Conservation (phyloP, 1,140 invertebrate species). For the Ditylenchus dipsaci region DNA sequence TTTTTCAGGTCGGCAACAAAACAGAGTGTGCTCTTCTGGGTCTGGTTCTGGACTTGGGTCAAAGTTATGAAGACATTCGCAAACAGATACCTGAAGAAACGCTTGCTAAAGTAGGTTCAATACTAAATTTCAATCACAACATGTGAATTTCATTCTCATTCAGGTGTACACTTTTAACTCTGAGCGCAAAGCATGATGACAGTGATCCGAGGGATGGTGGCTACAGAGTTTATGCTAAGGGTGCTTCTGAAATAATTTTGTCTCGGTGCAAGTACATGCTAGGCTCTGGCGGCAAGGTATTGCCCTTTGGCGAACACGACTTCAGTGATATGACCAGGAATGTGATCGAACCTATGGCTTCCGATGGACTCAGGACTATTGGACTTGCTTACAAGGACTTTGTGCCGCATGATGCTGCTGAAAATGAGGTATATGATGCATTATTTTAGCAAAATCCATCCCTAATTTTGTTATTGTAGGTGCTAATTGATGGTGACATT, state of each 20-base stretch:
- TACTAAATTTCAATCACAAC: constrained; percentile 58
- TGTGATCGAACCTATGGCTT: constrained; percentile 98
- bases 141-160: constrained; percentile 59
- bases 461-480: constrained; percentile 7
- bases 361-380: constrained; percentile 74
- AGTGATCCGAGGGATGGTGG: constrained; percentile 45
- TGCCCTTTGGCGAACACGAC: constrained; percentile 83
- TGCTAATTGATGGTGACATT: constrained; percentile 34
- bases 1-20: constrained; percentile 63
- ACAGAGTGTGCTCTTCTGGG: constrained; percentile 64
- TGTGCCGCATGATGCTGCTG: constrained; percentile 65
- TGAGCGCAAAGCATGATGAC: constrained; percentile 54
- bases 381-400: constrained; percentile 68
- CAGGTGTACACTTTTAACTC: constrained; percentile 61
- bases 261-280: constrained; percentile 47
- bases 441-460: not conserved
- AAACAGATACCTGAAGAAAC: constrained; percentile 61
- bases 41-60: constrained; percentile 61
- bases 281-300: constrained; percentile 61
- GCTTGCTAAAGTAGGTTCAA: constrained; percentile 62
- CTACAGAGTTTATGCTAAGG: constrained; percentile 56
- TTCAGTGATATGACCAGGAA: constrained; percentile 83
- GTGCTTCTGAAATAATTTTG: constrained; percentile 58
- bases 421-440: constrained; percentile 37
- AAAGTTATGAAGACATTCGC: constrained; percentile 61